Evolutionary conservation across 2,888 invertebrate genomes (phyloP).

Genomic region (Synanthedon vespiformis): DNA sequence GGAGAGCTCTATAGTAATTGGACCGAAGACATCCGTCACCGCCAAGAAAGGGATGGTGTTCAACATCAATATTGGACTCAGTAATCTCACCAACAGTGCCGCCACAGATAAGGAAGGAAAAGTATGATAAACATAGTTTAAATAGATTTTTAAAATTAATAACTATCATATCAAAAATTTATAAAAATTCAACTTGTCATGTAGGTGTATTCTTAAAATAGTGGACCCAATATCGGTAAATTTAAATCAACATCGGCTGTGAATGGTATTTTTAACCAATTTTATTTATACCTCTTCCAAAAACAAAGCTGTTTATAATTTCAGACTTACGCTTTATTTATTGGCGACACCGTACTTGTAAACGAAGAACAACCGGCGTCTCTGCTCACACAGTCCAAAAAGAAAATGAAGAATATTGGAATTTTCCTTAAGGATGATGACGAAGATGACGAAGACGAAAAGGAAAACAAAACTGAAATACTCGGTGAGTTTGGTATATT

Average conservation of each 20-base stretch:
- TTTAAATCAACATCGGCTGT: neutral
- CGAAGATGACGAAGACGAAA: slow-evolving; percentile 85
- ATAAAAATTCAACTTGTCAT: too few relatives aligned
- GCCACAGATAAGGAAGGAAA: slow-evolving; percentile 89
- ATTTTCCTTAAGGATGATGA: slow-evolving; percentile 94
- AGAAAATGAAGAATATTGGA: slow-evolving; percentile 94
- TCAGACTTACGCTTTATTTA: slow-evolving; percentile 86
- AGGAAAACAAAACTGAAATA: slow-evolving; percentile 80
- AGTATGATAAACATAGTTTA: slow-evolving; percentile 27
- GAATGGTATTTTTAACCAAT: neutral
- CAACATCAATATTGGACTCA: slow-evolving; percentile 93
- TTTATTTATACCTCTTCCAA: neutral
- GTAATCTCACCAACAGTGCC: slow-evolving; percentile 84
- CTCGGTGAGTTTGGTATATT: slow-evolving; percentile 59
- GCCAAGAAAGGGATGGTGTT: slow-evolving; percentile 96
- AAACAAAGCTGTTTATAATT: slow-evolving; percentile 1
- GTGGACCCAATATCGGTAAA: too few relatives aligned
- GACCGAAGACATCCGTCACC: slow-evolving; percentile 84
- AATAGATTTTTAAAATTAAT: too few relatives aligned
- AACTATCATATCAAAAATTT: too few relatives aligned
- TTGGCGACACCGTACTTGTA: slow-evolving; percentile 97
- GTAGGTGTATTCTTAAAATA: too few relatives aligned
- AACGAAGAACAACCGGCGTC: slow-evolving; percentile 90
- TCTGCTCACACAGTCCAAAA: slow-evolving; percentile 91
- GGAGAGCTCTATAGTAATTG: slow-evolving; percentile 92